Evolutionary conservation across 2,113 vertebrate species (phyloP), one percentile per base, ranked within the genome.

Genomic region (Heliornis fulica): DNA sequence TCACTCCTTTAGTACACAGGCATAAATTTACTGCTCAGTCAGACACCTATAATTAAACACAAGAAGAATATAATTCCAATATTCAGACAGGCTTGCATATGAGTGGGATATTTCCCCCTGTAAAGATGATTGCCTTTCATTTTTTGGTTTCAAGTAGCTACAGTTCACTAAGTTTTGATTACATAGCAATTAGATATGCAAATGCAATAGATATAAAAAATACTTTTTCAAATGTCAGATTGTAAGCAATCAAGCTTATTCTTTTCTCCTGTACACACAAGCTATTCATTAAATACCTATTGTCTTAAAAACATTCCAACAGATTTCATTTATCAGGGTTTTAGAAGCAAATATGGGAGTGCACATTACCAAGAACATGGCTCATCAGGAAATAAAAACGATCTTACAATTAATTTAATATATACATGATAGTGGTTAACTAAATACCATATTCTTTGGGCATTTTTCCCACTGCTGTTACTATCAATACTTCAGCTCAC

Each of bases 151-250:
- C 91, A 98, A 98, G 97, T 95, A 97, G 97, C 94, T 97, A 97
- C 96, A 97, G 98, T 98, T 98, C 97, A 97, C 97, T 97, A 98
- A 95, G 95, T 98, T 98, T 97, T 98, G 98, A 98, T 98, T 98
- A 98, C 98, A 98, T 36, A 97, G 97, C 96, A 98, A 98, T 98
- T 98, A 98, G 94, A 97, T 95, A 98, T 98, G 98, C 97, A 98
- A 98, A 98, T 98, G 91, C 8, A 31, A 76, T 77, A 93, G 88
- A 96, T 94, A 88, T 50, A 87, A 97, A 98, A 98, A 98, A 97
- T 59, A 84, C 94, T 96, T 97, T 96, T 96, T 68, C 84, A 97
- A 95, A 96, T 90, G 70, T 98, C 95, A 98, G 92, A 98, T 93
- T 97, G 93, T 96, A 83, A 96, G 98, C 93, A 98, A 98, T 98